These are phyloP conservation scores for Hirundo rustica DNA, from an alignment of 2,797 vertebrate species.

Conservation along the genomic window DNA sequence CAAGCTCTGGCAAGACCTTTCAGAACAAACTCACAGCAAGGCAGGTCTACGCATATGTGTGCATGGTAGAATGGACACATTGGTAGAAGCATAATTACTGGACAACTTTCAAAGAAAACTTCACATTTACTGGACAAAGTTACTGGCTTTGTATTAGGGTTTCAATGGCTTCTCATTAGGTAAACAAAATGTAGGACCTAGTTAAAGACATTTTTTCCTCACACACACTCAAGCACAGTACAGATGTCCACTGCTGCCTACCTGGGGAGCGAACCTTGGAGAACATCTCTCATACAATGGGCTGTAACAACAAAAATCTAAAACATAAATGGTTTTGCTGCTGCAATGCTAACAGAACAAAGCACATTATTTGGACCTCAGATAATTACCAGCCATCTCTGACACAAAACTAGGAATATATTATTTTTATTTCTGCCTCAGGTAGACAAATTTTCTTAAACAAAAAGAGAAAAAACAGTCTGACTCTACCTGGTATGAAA, in stretches of 20 bases:
- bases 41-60: not conserved
- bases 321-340: not conserved
- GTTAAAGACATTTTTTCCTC: not conserved
- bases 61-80: not conserved
- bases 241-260: not conserved
- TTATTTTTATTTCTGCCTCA: not conserved
- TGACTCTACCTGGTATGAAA: not conserved
- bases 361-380: not conserved
- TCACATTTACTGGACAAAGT: not conserved
- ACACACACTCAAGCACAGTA: not conserved
- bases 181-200: not conserved
- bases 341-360: not conserved
- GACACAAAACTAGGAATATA: not conserved
- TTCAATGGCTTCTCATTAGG: not conserved
- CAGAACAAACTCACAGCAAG: not conserved
- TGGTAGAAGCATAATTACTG: not conserved
- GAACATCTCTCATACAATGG: not conserved
- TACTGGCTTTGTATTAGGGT: not conserved
- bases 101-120: not conserved
- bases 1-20: not conserved
- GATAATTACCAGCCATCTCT: not conserved
- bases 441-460: not conserved
- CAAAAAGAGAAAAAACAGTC: not conserved
- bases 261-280: not conserved
- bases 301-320: not conserved